These are phyloP conservation scores for Pseudorasbora parva DNA, from an alignment of 2,113 vertebrate species.

Conservation along the genomic window DNA sequence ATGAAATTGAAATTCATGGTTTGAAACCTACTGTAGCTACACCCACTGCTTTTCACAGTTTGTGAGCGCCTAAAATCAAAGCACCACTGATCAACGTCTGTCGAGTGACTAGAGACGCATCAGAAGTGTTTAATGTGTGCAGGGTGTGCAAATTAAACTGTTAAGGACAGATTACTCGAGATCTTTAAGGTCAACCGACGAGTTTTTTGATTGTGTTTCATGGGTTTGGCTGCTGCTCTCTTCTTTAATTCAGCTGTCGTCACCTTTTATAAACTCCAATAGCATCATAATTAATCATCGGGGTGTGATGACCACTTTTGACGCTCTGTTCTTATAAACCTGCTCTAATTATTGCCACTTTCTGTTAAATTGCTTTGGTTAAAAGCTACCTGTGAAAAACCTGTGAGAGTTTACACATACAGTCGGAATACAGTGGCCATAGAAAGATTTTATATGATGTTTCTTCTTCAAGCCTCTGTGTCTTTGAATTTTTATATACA, in stretches of 20 bases:
- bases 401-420: not conserved
- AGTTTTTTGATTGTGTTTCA: constrained; percentile 14
- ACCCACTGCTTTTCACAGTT: not conserved
- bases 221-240: constrained; percentile 2
- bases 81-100: not conserved
- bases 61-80: not conserved
- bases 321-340: not conserved
- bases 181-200: not conserved
- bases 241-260: not conserved
- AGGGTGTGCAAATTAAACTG: not conserved
- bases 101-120: no score
- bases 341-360: constrained; percentile 11
- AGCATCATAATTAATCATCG: constrained; percentile 23
- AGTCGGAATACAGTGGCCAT: not conserved
- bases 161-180: not conserved
- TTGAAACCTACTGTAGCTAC: not conserved
- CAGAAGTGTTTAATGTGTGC: not conserved
- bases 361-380: not conserved
- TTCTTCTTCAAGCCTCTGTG: not conserved
- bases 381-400: not conserved
- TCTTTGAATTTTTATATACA: no score
- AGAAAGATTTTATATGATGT: not conserved
- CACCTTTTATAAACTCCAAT: constrained; percentile 17
- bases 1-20: not conserved
- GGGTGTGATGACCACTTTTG: not conserved